These are phyloP conservation scores for Ctenoplectra terminalis DNA, from an alignment of 1,140 invertebrate species.

Conservation along the genomic window DNA sequence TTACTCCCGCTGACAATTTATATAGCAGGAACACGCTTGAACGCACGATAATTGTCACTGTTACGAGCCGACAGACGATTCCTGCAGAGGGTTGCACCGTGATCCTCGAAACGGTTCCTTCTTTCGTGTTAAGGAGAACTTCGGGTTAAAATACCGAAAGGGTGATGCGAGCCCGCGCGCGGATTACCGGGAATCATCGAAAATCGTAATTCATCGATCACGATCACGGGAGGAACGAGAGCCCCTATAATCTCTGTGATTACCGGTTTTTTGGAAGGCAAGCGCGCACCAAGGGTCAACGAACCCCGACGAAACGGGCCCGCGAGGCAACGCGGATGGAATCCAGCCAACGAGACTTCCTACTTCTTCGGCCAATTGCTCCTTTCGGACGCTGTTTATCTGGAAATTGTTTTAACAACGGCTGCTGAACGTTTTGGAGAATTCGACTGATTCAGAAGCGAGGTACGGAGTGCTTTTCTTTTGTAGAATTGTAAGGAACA, in stretches of 20 bases:
- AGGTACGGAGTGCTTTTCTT: too few species aligned
- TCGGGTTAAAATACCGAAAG: constrained; percentile 31
- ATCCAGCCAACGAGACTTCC: constrained; percentile 12
- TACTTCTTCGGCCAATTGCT: constrained; percentile 10
- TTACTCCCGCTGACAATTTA: constrained; percentile 65
- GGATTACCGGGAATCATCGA: constrained; percentile 51
- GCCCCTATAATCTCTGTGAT: constrained; percentile 55
- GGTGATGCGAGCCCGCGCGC: not conserved
- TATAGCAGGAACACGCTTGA: constrained; percentile 24
- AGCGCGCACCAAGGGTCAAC: constrained; percentile 24
- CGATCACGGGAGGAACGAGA: constrained; percentile 2
- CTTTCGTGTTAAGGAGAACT: not conserved
- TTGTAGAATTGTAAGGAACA: not conserved
- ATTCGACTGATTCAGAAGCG: not conserved
- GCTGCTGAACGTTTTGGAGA: not conserved
- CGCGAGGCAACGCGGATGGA: not conserved
- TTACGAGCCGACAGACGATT: constrained; percentile 2
- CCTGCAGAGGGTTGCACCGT: not conserved
- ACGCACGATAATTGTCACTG: constrained; percentile 51
- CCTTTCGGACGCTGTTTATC: constrained; percentile 5
- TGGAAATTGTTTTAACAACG: constrained; percentile 12
- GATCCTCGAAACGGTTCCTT: not conserved
- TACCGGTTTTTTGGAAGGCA: constrained; percentile 35
- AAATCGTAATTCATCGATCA: constrained; percentile 55
- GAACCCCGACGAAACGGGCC: constrained; percentile 16